Evolutionary conservation across 2,113 vertebrate species (phyloP).

Genomic region (Brienomyrus longianalis): DNA sequence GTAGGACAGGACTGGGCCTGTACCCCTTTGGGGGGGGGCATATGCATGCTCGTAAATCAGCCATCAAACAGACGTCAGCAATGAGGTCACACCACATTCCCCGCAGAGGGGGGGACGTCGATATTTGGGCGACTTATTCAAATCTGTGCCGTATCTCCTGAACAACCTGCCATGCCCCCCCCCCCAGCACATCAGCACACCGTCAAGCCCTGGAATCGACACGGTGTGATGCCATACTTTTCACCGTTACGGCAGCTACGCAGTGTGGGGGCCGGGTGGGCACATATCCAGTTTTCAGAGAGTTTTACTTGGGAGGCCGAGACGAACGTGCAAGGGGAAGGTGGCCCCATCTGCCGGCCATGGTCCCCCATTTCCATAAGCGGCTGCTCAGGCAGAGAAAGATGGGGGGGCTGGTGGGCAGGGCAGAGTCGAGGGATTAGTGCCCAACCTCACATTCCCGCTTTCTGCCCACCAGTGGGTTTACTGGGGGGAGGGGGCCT

Average conservation of each 20-base stretch:
- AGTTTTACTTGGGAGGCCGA: background rate
- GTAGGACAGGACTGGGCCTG: background rate
- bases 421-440: background rate
- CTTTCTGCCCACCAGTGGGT: background rate
- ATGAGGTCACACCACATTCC: background rate
- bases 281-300: background rate
- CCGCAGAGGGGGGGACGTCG: background rate
- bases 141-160: background rate
- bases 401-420: too few species aligned
- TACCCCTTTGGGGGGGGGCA: background rate
- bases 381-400: background rate
- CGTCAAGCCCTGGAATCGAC: background rate
- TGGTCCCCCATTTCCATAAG: background rate
- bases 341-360: background rate
- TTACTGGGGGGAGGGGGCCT: background rate
- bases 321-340: background rate
- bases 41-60: background rate
- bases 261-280: background rate
- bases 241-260: background rate
- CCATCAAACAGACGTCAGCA: background rate
- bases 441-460: background rate
- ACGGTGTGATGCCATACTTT: background rate
- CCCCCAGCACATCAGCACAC: background rate
- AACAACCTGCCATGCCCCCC: background rate
- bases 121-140: background rate